phyloP scores from a whole-genome alignment of 37 sponge, comb jelly and placozoan species.

The Cladorhizidae sp. region DNA sequence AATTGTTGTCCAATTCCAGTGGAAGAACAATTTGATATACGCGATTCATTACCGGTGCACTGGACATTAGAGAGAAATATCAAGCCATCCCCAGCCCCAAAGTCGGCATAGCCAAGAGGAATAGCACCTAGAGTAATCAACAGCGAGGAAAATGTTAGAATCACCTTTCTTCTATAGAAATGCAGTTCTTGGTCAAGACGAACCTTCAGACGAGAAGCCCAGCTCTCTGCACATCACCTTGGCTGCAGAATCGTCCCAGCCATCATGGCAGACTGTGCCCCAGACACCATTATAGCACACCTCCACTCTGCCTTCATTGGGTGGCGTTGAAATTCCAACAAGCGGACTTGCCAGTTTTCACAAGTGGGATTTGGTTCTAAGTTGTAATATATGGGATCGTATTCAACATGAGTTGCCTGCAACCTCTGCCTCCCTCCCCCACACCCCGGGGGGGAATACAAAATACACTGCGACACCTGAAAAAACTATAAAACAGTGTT shows the following conservation, averaged over 20 bases:
- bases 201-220: conserved; percentile 17
- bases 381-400: not conserved
- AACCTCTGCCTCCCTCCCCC: no score
- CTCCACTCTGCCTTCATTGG: conserved; percentile 35
- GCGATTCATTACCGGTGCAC: conserved; percentile 39
- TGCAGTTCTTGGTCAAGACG: not conserved
- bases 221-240: conserved; percentile 34
- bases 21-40: conserved; percentile 16
- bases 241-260: conserved; percentile 18
- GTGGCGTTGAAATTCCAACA: not conserved
- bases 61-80: conserved; percentile 14
- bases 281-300: conserved; percentile 44
- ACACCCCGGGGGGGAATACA: no score
- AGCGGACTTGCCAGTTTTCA: conserved; percentile 3
- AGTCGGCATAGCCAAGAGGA: conserved; percentile 22
- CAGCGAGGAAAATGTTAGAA: no score
- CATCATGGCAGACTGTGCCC: conserved; percentile 50
- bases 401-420: no score
- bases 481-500: no score
- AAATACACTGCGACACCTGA: no score
- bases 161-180: not conserved
- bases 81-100: conserved; percentile 46
- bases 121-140: conserved; percentile 9
- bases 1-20: not conserved
- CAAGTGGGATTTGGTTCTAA: conserved; percentile 29